These are phyloP conservation scores for Enteromius fasciolatus DNA, from an alignment of 2,797 vertebrate species.

Conservation along the genomic window DNA sequence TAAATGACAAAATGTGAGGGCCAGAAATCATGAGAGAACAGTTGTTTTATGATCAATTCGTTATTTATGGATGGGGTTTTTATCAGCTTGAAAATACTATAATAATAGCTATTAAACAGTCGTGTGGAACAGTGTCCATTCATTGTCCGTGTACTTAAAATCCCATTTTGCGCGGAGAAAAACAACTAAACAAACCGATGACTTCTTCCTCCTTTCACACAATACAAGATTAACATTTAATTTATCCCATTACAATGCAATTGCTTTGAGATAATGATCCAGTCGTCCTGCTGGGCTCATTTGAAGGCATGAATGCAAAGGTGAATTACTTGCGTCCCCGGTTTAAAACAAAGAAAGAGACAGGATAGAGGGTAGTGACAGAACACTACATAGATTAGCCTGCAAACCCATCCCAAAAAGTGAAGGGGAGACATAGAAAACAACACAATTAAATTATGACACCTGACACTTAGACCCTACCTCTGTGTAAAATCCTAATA, in stretches of 20 bases:
- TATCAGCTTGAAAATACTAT: not conserved
- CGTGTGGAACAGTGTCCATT: conserved; percentile 5
- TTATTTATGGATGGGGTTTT: not conserved
- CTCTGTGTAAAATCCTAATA: conserved; percentile 81
- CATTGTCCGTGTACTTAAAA: conserved; percentile 17
- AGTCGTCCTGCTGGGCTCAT: conserved; percentile 83
- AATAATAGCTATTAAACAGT: not conserved
- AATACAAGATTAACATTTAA: conserved; percentile 14
- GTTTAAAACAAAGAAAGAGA: conserved; percentile 73
- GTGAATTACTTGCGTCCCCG: conserved; percentile 80
- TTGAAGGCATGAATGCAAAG: conserved; percentile 81
- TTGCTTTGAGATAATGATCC: conserved; percentile 78
- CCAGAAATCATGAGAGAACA: not conserved
- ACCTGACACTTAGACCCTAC: conserved; percentile 83
- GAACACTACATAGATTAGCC: conserved; percentile 67
- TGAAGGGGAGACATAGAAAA: conserved; percentile 77
- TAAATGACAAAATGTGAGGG: conserved; percentile 6
- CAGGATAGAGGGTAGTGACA: conserved; percentile 55
- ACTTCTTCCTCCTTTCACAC: not conserved
- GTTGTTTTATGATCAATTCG: not conserved
- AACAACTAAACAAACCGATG: not conserved
- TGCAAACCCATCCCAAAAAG: conserved; percentile 71
- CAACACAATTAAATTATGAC: conserved; percentile 87
- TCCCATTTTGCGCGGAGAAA: not conserved
- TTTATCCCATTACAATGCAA: conserved; percentile 31